Percentiles rank a stretch among this genome's conserved stretches.
These are phyloP conservation scores for Bergia sp. DNA, from an alignment of 92 coral and sea anemone genomes.

Conservation along the genomic window DNA sequence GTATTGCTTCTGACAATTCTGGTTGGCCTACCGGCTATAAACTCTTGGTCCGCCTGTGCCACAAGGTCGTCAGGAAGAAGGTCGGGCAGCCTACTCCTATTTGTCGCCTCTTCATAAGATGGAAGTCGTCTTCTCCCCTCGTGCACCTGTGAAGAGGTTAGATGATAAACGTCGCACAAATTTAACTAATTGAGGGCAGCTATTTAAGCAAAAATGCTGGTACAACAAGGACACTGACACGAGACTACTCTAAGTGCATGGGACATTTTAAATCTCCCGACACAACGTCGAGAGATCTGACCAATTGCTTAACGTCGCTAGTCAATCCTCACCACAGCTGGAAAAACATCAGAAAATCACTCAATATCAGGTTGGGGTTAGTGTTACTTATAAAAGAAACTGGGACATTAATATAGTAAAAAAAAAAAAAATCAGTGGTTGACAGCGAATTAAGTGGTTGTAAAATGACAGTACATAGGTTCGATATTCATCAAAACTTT, in stretches of 20 bases:
- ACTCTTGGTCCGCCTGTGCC: conserved; percentile 38
- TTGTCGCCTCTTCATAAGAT: conserved; percentile 78
- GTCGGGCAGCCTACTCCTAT: conserved; percentile 78
- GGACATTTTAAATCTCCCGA: too few species aligned
- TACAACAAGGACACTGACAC: background rate
- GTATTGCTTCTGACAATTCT: conserved; percentile 37
- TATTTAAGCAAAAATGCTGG: background rate
- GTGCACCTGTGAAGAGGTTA: background rate
- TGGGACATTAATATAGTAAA: too few species aligned
- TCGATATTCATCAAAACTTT: too few species aligned
- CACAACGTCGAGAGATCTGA: too few species aligned
- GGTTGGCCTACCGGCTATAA: conserved; percentile 14
- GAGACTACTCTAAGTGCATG: background rate
- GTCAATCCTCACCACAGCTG: too few species aligned
- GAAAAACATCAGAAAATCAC: too few species aligned
- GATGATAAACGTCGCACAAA: background rate
- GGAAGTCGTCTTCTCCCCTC: conserved; percentile 67
- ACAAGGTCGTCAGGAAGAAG: conserved; percentile 69
- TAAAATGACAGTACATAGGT: too few species aligned
- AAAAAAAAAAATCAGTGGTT: too few species aligned
- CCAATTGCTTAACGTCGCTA: too few species aligned
- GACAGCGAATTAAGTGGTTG: too few species aligned
- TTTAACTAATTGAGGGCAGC: background rate
- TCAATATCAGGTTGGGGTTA: too few species aligned
- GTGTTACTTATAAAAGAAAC: too few species aligned